phyloP scores from a whole-genome alignment of 30 jellyfish, hydroid and myxozoan species.

The Hydra vulgaris region DNA sequence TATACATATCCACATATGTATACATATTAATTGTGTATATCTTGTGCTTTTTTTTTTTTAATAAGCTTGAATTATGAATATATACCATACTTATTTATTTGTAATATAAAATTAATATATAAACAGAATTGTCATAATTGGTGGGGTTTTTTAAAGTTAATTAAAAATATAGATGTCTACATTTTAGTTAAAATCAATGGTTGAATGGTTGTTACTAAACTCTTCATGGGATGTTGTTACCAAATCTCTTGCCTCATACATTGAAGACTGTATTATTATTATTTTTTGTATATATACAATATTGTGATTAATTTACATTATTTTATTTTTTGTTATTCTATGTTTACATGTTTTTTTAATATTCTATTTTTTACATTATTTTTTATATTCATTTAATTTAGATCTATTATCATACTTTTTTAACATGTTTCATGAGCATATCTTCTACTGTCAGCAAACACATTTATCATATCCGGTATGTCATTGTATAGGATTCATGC shows the following conservation, averaged over 20 bases:
- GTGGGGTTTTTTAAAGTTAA: not conserved
- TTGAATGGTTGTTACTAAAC: not conserved
- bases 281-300: not conserved
- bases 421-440: not conserved
- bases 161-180: no score
- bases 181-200: not conserved
- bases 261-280: not conserved
- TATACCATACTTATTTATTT: no score
- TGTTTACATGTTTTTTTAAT: no score
- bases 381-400: no score
- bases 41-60: no score
- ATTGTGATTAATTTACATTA: not conserved
- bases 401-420: not conserved
- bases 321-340: no score
- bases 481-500: not conserved
- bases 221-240: not conserved
- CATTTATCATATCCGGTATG: not conserved
- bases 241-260: not conserved
- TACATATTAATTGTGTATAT: no score
- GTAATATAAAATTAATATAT: no score
- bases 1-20: no score
- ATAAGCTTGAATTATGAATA: no score
- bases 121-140: no score
- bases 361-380: no score
- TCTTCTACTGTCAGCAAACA: not conserved